A percentile compares a stretch with the other conserved stretches of the same genome.
These are phyloP conservation scores for Epinephelus coioides DNA, from an alignment of 2,797 vertebrate species.

Conservation along the genomic window DNA sequence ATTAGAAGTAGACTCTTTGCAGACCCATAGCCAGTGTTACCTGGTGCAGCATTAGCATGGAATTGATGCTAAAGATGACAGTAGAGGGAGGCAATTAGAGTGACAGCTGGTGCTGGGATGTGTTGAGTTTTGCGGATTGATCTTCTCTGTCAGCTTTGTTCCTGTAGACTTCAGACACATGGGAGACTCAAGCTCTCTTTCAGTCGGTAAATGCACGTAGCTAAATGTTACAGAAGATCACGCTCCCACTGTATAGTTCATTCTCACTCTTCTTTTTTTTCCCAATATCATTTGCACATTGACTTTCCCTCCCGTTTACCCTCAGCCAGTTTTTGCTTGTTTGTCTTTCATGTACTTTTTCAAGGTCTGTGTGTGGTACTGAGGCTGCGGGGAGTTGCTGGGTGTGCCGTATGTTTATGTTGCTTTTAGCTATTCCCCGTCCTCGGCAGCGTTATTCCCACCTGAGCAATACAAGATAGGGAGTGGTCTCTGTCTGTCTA, in stretches of 20 bases:
- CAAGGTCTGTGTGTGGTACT: slow-evolving; percentile 55
- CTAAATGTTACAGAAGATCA: slow-evolving; percentile 70
- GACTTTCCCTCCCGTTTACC: slow-evolving; percentile 36
- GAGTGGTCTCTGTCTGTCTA: slow-evolving; percentile 44
- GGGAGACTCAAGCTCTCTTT: slow-evolving; percentile 38
- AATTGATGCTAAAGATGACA: slow-evolving; percentile 72
- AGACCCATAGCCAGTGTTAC: slow-evolving; percentile 56
- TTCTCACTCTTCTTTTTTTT: slow-evolving; percentile 22
- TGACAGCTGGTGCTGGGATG: slow-evolving; percentile 71
- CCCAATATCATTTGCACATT: slow-evolving; percentile 27
- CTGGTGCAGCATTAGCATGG: slow-evolving; percentile 70
- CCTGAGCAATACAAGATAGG: slow-evolving; percentile 35
- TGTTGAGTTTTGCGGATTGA: slow-evolving; percentile 65
- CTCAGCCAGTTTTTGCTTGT: slow-evolving; percentile 19
- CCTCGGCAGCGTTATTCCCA: slow-evolving; percentile 39
- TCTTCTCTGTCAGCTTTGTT: slow-evolving; percentile 70
- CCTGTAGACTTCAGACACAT: slow-evolving; percentile 50
- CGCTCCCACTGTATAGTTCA: slow-evolving; percentile 17
- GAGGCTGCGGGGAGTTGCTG: slow-evolving; percentile 24
- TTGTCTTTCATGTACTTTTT: slow-evolving; percentile 45
- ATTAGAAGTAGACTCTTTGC: slow-evolving; percentile 67
- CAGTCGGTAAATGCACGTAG: slow-evolving; percentile 43
- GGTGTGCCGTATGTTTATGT: slow-evolving; percentile 43
- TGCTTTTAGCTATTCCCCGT: slow-evolving; percentile 57
- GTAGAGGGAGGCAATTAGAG: slow-evolving; percentile 78